Base-by-base conservation (phyloP, 2,797 vertebrate genomes). In the Nannoperca australis region DNA sequence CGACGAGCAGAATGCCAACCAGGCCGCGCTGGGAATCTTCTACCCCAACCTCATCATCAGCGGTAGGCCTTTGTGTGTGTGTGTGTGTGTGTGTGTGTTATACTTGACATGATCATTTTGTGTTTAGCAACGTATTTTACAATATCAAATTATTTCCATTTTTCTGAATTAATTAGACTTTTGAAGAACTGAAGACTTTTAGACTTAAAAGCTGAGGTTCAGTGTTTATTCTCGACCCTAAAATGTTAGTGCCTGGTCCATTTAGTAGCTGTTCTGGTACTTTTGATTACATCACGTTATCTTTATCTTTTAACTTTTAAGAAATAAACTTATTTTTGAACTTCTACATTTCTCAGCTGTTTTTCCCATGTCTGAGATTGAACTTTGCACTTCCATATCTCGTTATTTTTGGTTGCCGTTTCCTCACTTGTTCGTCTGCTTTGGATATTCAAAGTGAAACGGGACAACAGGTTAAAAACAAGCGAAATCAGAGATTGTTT, bases 31-130 rank as follows among this genome's bases (percentile, higher is more conserved):
- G 32, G 96, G 96, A 54, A 73, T 96, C 79, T 96, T 96, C 91
- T 96, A 96, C 74, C 96, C 95, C n/a, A 95, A 96, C 83, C 95
- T 96, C 77, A 95, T 96, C 44, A 24, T 96, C 65, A 95, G 96
- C 0, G 96, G 95, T 96, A 82, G 6, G 88, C 34, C 8, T 17
- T 4, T 15, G 30, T 36, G 36, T 40, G 17, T 66, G 30, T 61
- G 36, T 55, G 69, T 63, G 69, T 63, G 45, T 38, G 36, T 34
- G 34, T 34, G 34, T 22, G 50, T 34, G 34, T 34, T 34, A 34
- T 1, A 34, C 44, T 6, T 17, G 15, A 7, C 17, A 45, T 7
- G 44, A 45, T 20, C 7, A 47, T 45, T 18, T 45, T 18, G 44
- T 47, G 24, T 27, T 27, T 27, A 27, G 24, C 24, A 27, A 27